A percentile compares a stretch with the other conserved stretches of the same genome.
Evolutionary conservation across 2,113 vertebrate genomes (phyloP).

Genomic region (Sitta europaea): DNA sequence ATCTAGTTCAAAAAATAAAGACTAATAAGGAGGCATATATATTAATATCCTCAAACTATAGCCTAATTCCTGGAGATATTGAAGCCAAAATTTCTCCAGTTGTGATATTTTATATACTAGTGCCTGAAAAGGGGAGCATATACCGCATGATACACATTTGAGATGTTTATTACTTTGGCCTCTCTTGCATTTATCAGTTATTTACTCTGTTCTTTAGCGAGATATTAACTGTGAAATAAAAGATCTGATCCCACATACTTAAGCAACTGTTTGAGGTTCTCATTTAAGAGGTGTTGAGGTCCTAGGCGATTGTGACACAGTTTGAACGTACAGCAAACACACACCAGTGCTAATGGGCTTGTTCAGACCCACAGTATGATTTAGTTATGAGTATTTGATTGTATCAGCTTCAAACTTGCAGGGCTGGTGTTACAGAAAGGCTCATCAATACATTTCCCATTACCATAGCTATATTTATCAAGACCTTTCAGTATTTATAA

Average conservation of each 20-base stretch:
- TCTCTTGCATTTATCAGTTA: neutral
- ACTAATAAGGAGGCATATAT: neutral
- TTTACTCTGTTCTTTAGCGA: neutral
- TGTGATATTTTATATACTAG: neutral
- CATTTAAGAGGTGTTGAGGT: neutral
- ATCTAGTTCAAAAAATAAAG: neutral
- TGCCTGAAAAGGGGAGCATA: neutral
- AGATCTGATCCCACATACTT: neutral
- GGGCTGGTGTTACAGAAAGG: neutral
- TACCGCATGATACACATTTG: neutral
- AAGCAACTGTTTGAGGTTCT: neutral
- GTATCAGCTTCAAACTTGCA: neutral
- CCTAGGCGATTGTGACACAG: fast-evolving
- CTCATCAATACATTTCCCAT: neutral
- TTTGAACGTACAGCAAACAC: neutral
- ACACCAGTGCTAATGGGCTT: neutral
- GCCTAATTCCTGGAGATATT: neutral
- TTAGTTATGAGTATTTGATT: neutral
- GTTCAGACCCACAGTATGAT: neutral
- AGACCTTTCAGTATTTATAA: neutral
- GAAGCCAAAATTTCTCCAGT: neutral
- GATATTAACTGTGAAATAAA: neutral
- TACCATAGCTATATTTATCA: neutral
- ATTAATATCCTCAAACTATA: neutral
- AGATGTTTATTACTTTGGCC: neutral